These are phyloP conservation scores for Aethes cnicana DNA, from an alignment of 2,888 invertebrate species.

Conservation along the genomic window DNA sequence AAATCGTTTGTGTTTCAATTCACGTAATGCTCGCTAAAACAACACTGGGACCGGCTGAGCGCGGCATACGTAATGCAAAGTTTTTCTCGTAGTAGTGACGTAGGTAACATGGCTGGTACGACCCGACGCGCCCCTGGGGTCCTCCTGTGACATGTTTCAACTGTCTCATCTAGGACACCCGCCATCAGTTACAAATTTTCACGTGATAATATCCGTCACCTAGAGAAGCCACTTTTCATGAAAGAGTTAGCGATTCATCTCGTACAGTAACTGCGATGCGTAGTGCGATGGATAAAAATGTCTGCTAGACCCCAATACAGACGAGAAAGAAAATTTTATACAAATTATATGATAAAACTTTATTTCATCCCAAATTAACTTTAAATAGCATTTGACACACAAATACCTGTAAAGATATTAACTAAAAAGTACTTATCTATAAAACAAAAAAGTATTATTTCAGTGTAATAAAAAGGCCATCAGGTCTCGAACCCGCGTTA, in stretches of 20 bases:
- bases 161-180: slow-evolving; percentile 61
- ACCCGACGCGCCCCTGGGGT: slow-evolving; percentile 48
- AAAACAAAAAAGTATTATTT: no score
- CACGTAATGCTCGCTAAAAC: slow-evolving; percentile 58
- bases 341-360: no score
- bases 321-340: no score
- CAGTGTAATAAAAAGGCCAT: no score
- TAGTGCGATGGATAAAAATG: no score
- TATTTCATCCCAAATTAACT: no score
- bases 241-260: slow-evolving; percentile 36
- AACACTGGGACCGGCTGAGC: slow-evolving; percentile 44
- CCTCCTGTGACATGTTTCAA: slow-evolving; percentile 58
- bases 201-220: slow-evolving; percentile 52
- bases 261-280: slow-evolving; percentile 31
- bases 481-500: no score
- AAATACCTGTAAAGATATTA: no score
- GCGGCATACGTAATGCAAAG: slow-evolving; percentile 65
- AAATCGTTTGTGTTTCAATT: slow-evolving; percentile 42
- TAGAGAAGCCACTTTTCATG: slow-evolving; percentile 40
- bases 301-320: no score
- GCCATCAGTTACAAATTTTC: slow-evolving; percentile 67
- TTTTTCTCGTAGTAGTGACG: slow-evolving; percentile 45
- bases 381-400: no score
- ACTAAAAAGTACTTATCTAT: no score
- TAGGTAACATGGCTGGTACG: slow-evolving; percentile 38